Percentiles rank a stretch among this genome's conserved stretches.
Conservation (phyloP, 2,113 vertebrate genomes). For the Cervus canadensis region DNA sequence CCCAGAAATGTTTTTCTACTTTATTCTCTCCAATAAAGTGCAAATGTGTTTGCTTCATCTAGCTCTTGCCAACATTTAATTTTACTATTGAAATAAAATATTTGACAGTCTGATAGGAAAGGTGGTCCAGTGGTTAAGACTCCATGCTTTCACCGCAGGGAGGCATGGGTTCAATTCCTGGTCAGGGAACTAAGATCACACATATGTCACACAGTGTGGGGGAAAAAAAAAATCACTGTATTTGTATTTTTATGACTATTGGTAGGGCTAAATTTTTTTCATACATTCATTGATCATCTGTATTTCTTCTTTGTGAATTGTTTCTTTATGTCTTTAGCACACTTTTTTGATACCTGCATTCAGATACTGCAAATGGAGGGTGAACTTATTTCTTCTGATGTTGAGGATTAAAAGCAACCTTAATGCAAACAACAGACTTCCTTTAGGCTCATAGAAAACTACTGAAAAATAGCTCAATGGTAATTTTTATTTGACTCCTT, state of each 20-base stretch:
- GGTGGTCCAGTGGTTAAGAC: not conserved
- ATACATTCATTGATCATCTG: not conserved
- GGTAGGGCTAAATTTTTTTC: not conserved
- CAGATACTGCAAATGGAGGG: not conserved
- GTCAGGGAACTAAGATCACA: not conserved
- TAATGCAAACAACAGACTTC: not conserved
- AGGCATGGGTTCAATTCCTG: not conserved
- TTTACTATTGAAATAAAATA: not conserved
- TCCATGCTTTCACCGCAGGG: not conserved
- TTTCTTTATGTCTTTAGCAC: not conserved
- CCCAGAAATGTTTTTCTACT: not conserved
- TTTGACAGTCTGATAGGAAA: not conserved
- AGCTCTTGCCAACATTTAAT: not conserved
- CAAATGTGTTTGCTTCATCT: not conserved
- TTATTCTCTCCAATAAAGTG: not conserved
- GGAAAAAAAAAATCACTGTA: not conserved
- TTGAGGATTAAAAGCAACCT: not conserved
- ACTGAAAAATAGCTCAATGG: not conserved
- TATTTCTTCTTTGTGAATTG: not conserved
- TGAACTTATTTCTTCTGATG: not conserved
- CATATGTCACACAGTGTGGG: not conserved
- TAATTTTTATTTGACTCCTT: not conserved
- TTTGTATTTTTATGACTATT: not conserved
- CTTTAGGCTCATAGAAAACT: not conserved
- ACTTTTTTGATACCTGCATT: not conserved